Evolutionary conservation across 1,140 invertebrate species (phyloP), one percentile per base, ranked within the genome.

Genomic region (Cylas formicarius): DNA sequence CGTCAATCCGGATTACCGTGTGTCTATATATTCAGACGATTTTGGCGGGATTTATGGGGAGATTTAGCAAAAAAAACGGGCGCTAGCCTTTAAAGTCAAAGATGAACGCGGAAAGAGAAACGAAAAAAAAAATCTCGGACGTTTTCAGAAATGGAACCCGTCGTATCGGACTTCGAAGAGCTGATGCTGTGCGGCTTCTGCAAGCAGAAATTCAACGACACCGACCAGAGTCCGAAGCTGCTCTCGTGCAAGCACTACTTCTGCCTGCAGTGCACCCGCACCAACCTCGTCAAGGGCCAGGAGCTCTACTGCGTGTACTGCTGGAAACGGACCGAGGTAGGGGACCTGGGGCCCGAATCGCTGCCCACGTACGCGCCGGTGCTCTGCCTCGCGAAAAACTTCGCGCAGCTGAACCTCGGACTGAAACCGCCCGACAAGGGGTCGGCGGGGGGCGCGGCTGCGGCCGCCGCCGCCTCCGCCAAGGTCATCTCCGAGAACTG

Each of bases 231-330:
- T 46, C 84, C 84, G 27, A 86, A 85, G 62, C 68, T 82, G 60
- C 71, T 87, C 35, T 73, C 72, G 29, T 86, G 83, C 69, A 81
- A 80, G 58, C 84, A 86, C 60, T 78, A 78, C 60, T 82, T 83
- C 63, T 87, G 84, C 57, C 68, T 83, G 49, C 74, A 77, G 42
- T 87, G 84, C 63, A 74, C 82, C 55, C 74, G 77, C 40, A 73
- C 74, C 41, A 74, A 74, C 50, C 67, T 81, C 51, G 68, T 72
- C 37, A 78, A 75, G 54, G 78, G 73, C 21, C 69, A 72, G 32
- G 77, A 80, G 50, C 65, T 83, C 32, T 75, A 75, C 54, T 85
- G 83, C 54, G 71, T 75, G 11, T 74, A 81, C 55, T 83, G 77
- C 56, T 81, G 76, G 75, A 81, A 81, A 58, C 71, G 71, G 27